These are phyloP conservation scores for Sthenelais limicola DNA, from an alignment of 2,888 invertebrate species.

Conservation along the genomic window DNA sequence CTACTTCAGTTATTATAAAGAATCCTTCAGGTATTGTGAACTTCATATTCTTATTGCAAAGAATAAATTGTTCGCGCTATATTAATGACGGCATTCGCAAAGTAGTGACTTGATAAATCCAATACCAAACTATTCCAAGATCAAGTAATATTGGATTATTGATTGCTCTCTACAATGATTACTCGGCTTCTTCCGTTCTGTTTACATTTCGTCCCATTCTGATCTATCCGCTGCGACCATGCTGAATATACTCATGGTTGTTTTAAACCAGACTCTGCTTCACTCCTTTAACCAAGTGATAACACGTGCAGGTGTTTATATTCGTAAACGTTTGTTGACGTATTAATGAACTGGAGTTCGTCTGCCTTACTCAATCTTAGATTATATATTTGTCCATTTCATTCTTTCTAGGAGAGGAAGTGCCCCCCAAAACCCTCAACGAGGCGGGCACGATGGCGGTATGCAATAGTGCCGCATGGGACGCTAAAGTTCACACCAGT, in stretches of 20 bases:
- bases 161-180: too few relatives aligned
- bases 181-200: neutral
- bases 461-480: slow-evolving; percentile 95
- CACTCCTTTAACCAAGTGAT: neutral
- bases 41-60: too few relatives aligned
- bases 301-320: neutral
- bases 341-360: too few relatives aligned
- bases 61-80: too few relatives aligned
- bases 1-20: slow-evolving; percentile 87
- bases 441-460: slow-evolving; percentile 98
- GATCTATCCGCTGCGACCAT: too few relatives aligned
- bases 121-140: too few relatives aligned
- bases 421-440: slow-evolving; percentile 95
- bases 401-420: slow-evolving; percentile 70
- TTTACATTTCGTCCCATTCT: neutral
- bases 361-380: too few relatives aligned
- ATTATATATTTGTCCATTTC: neutral
- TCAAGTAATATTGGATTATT: too few relatives aligned
- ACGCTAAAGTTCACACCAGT: slow-evolving; percentile 94
- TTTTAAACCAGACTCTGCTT: too few relatives aligned
- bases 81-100: too few relatives aligned
- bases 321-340: neutral
- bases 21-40: slow-evolving; percentile 80
- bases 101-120: too few relatives aligned
- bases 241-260: too few relatives aligned